phyloP scores from a whole-genome alignment of 2,888 invertebrate genomes.

The Hirtodrosophila cameraria region DNA sequence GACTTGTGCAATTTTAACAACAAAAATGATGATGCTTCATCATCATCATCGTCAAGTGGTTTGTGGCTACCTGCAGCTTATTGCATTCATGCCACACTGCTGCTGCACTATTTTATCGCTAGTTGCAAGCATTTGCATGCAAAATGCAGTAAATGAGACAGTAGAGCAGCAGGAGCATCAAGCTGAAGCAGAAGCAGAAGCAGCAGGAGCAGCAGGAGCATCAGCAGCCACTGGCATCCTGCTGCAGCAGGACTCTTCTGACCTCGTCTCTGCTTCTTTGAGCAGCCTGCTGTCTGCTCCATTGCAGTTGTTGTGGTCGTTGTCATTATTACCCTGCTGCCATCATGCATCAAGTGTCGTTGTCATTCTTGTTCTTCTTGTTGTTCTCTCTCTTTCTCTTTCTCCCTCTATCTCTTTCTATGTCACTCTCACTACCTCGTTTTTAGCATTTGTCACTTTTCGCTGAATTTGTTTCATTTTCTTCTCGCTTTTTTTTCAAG shows the following conservation, averaged over 20 bases:
- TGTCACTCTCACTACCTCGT: slow-evolving; percentile 3
- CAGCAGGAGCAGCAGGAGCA: background rate
- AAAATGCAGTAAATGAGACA: slow-evolving; percentile 68
- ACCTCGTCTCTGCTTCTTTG: slow-evolving; percentile 43
- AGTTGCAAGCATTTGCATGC: slow-evolving; percentile 74
- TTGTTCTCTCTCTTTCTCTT: background rate
- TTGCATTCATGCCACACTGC: slow-evolving; percentile 41
- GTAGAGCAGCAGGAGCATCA: background rate
- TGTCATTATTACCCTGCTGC: slow-evolving; percentile 77
- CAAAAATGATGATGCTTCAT: slow-evolving; percentile 27
- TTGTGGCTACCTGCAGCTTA: slow-evolving; percentile 66
- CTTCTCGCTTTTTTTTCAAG: slow-evolving; percentile 29
- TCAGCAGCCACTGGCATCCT: slow-evolving; percentile 18
- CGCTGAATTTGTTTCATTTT: slow-evolving; percentile 60
- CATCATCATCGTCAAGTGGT: slow-evolving; percentile 29
- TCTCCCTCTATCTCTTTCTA: background rate
- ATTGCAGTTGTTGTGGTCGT: slow-evolving; percentile 60
- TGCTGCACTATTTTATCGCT: slow-evolving; percentile 61
- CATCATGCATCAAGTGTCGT: slow-evolving; percentile 78
- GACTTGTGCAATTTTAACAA: slow-evolving; percentile 23
- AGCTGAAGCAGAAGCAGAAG: slow-evolving; percentile 1
- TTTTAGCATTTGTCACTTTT: slow-evolving; percentile 51
- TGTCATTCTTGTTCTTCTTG: slow-evolving; percentile 53
- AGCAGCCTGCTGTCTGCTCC: slow-evolving; percentile 46
- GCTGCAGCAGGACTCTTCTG: slow-evolving; percentile 35